phyloP scores from a whole-genome alignment of 2,113 vertebrate species.

The Strix aluco region DNA sequence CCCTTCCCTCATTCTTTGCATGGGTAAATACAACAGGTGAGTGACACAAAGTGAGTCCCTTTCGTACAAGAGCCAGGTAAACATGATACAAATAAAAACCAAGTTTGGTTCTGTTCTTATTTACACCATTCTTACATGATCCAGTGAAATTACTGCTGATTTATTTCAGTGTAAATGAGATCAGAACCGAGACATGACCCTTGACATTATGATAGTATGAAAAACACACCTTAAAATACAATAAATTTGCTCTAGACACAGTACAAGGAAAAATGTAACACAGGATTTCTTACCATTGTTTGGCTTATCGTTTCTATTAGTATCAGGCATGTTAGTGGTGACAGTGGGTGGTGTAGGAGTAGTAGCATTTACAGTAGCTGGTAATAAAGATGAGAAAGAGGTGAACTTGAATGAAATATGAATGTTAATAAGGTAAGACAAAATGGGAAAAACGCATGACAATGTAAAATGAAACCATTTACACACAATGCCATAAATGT shows the following conservation, averaged over 20 bases:
- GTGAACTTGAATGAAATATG: conserved; percentile 76
- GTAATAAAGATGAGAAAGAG: conserved; percentile 82
- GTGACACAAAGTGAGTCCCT: neutral
- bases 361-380: conserved; percentile 83
- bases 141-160: neutral
- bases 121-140: neutral
- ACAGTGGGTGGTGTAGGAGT: conserved; percentile 85
- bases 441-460: conserved; percentile 69
- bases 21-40: neutral
- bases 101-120: neutral
- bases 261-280: conserved; percentile 69
- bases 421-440: conserved; percentile 75
- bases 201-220: conserved; percentile 17
- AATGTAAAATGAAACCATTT: conserved; percentile 54
- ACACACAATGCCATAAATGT: conserved; percentile 35
- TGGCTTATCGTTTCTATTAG: conserved; percentile 87
- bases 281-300: conserved; percentile 82
- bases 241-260: conserved; percentile 46
- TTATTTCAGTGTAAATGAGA: neutral
- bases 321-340: conserved; percentile 92
- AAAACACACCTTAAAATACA: conserved; percentile 55
- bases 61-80: neutral
- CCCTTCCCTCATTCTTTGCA: neutral
- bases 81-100: neutral
- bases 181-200: conserved; percentile 12